Evolutionary conservation across 2,797 vertebrate species (phyloP).

Genomic region (Pantherophis alleghaniensis): DNA sequence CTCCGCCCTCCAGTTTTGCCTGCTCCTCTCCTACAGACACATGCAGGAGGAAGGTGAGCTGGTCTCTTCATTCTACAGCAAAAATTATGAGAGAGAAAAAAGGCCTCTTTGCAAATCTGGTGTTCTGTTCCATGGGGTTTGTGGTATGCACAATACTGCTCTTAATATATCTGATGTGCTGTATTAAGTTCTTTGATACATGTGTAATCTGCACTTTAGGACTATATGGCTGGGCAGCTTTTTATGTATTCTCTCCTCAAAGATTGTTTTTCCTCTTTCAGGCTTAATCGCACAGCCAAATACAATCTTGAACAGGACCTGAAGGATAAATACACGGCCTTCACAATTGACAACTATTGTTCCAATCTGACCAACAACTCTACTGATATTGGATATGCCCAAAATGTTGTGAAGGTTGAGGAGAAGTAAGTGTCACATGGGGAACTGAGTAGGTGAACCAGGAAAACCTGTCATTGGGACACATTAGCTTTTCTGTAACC

Average conservation of each 20-base stretch:
- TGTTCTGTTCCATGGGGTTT: neutral
- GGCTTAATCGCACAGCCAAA: conserved; percentile 83
- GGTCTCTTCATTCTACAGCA: neutral
- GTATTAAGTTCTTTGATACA: neutral
- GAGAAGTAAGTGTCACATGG: conserved; percentile 67
- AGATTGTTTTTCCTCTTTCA: conserved; percentile 56
- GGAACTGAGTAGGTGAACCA: neutral
- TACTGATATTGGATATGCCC: conserved; percentile 50
- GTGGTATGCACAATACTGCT: neutral
- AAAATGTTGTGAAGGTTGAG: conserved; percentile 57
- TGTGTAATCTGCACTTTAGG: neutral
- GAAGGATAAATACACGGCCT: conserved; percentile 82
- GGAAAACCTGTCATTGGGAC: neutral
- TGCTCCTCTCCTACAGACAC: neutral
- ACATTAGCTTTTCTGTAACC: neutral
- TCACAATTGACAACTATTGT: conserved; percentile 84
- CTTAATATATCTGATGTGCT: neutral
- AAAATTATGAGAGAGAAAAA: too few species aligned
- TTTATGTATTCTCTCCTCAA: neutral
- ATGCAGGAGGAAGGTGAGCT: neutral
- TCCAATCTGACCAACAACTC: conserved; percentile 77
- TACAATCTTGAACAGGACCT: conserved; percentile 87
- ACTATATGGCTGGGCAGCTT: neutral
- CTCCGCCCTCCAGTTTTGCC: neutral
- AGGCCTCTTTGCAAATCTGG: neutral